Evolutionary conservation across 2,797 vertebrate genomes (phyloP).

Genomic region (Chelon auratus): DNA sequence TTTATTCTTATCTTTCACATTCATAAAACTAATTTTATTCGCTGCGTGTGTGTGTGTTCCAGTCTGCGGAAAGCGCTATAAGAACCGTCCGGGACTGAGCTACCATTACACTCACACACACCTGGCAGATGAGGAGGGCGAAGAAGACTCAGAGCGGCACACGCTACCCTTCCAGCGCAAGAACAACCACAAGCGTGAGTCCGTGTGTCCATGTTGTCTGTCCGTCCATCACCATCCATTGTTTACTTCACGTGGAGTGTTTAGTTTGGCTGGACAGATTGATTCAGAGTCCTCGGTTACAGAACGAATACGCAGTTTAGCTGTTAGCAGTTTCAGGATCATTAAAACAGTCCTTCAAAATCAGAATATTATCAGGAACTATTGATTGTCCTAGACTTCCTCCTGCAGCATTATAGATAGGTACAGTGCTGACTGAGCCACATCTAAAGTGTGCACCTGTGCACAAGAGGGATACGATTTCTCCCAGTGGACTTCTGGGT

Average conservation of each 20-base stretch:
- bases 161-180: constrained; percentile 94
- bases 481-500: constrained; percentile 32
- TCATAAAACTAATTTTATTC: neutral
- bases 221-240: constrained; percentile 28
- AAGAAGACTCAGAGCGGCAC: constrained; percentile 92
- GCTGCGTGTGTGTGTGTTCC: constrained; percentile 44
- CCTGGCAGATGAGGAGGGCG: constrained; percentile 94
- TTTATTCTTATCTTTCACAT: neutral
- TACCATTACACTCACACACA: constrained; percentile 97
- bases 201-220: neutral
- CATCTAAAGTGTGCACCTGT: constrained; percentile 35
- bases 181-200: constrained; percentile 96
- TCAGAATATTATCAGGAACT: constrained; percentile 34
- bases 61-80: constrained; percentile 93
- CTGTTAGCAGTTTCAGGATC: constrained; percentile 8
- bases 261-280: neutral
- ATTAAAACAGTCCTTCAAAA: constrained; percentile 29
- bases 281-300: constrained; percentile 2
- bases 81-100: constrained; percentile 95
- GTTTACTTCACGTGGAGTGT: constrained; percentile 8
- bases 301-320: neutral
- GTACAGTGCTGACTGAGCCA: constrained; percentile 38
- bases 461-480: constrained; percentile 43
- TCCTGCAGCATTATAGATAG: constrained; percentile 37
- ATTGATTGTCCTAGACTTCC: constrained; percentile 42